These are phyloP conservation scores for Salvelinus fontinalis DNA, from an alignment of 2,113 vertebrate species.

Conservation along the genomic window DNA sequence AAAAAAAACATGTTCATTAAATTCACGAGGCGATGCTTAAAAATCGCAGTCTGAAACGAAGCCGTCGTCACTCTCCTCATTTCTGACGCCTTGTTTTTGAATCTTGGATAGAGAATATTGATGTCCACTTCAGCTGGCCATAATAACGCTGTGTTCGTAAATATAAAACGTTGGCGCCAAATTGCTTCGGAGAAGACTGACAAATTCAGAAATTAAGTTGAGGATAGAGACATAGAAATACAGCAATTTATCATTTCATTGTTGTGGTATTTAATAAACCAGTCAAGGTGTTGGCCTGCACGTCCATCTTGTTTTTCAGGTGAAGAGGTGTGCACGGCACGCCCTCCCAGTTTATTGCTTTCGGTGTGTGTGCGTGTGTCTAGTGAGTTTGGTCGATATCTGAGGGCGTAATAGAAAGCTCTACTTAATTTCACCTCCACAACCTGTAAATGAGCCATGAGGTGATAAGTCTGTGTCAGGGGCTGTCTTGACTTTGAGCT, in stretches of 20 bases:
- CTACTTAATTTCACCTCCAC: slow-evolving; percentile 15
- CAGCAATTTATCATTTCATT: no score
- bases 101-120: background rate
- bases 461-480: background rate
- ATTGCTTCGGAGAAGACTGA: no score
- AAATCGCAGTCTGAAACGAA: background rate
- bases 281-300: no score
- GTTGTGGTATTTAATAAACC: no score
- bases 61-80: background rate
- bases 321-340: background rate
- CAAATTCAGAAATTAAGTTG: no score
- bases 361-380: slow-evolving; percentile 7
- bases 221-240: no score
- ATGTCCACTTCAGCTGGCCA: no score
- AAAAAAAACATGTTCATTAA: background rate
- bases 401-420: slow-evolving; percentile 5
- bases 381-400: slow-evolving; percentile 3
- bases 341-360: background rate
- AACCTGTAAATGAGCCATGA: slow-evolving; percentile 26
- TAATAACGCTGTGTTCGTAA: no score
- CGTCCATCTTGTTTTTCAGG: background rate
- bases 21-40: background rate
- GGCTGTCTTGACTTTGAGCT: slow-evolving; percentile 29
- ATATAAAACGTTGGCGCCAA: no score
- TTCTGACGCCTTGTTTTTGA: background rate